Evolutionary conservation across 1,140 invertebrate species (phyloP).

Genomic region (Agrypnia vestita): DNA sequence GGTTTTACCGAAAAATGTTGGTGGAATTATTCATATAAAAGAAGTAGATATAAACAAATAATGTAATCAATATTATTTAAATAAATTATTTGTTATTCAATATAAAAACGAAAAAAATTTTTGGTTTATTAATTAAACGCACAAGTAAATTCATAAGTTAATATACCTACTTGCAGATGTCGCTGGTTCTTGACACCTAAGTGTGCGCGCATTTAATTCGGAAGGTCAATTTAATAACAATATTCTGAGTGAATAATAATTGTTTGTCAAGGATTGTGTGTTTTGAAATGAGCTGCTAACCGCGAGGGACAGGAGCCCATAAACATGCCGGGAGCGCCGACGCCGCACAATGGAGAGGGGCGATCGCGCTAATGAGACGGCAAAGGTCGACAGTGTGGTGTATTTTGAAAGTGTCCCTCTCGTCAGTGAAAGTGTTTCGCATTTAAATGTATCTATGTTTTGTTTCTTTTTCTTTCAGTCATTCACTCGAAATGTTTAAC

Average conservation of each 20-base stretch:
- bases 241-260: slow-evolving; percentile 5
- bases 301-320: slow-evolving; percentile 22
- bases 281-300: slow-evolving; percentile 12
- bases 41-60: too few species aligned
- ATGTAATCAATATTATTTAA: too few species aligned
- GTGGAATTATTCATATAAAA: too few species aligned
- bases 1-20: too few species aligned
- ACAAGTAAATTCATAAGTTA: background rate
- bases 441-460: background rate
- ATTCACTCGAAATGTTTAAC: too few species aligned
- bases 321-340: slow-evolving; percentile 13
- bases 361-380: slow-evolving; percentile 2
- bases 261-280: slow-evolving; percentile 25
- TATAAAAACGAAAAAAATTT: too few species aligned
- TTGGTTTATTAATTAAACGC: background rate
- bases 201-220: slow-evolving; percentile 8
- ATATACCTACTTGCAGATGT: background rate
- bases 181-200: slow-evolving; percentile 1
- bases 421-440: background rate
- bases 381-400: slow-evolving; percentile 2
- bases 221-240: slow-evolving; percentile 39
- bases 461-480: too few species aligned
- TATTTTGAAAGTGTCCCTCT: background rate
- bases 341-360: slow-evolving; percentile 1
- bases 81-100: too few species aligned